phyloP scores from a whole-genome alignment of 2,888 invertebrate species.

The Platerodrilus igneus region DNA sequence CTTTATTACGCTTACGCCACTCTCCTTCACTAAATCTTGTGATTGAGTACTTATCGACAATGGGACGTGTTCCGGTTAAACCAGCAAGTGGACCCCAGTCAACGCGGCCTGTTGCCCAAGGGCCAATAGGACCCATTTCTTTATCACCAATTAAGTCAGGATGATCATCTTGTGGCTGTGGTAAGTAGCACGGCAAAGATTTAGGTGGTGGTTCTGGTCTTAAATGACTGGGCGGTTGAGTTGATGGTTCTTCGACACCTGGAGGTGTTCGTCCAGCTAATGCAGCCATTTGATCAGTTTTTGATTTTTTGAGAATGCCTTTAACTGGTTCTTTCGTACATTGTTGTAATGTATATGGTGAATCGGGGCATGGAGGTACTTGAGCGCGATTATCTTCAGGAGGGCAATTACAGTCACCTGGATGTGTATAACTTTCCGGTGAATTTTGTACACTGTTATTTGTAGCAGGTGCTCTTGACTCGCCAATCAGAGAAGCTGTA shows the following conservation, averaged over 20 bases:
- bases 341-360: constrained; percentile 22
- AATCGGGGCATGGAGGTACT: constrained; percentile 20
- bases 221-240: constrained; percentile 19
- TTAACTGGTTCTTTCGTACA: constrained; percentile 20
- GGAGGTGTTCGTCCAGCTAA: constrained; percentile 12
- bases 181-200: constrained; percentile 54
- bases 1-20: constrained; percentile 56
- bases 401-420: too few species aligned
- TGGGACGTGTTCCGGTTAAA: constrained; percentile 69
- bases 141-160: constrained; percentile 39
- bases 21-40: constrained; percentile 68
- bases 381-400: background rate
- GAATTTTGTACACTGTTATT: background rate
- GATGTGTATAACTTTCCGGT: background rate
- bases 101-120: constrained; percentile 68
- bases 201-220: constrained; percentile 12
- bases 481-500: constrained; percentile 26
- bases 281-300: background rate
- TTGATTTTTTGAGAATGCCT: constrained; percentile 23
- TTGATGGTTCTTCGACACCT: constrained; percentile 14
- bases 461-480: too few species aligned
- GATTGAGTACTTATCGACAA: constrained; percentile 70
- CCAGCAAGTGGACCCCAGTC: constrained; percentile 68
- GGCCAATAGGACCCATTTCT: constrained; percentile 54
- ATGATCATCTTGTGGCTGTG: constrained; percentile 53